A percentile compares a stretch with the other conserved stretches of the same genome.
Conservation (phyloP, 2,888 invertebrate genomes). For the Octodonta nipae region DNA sequence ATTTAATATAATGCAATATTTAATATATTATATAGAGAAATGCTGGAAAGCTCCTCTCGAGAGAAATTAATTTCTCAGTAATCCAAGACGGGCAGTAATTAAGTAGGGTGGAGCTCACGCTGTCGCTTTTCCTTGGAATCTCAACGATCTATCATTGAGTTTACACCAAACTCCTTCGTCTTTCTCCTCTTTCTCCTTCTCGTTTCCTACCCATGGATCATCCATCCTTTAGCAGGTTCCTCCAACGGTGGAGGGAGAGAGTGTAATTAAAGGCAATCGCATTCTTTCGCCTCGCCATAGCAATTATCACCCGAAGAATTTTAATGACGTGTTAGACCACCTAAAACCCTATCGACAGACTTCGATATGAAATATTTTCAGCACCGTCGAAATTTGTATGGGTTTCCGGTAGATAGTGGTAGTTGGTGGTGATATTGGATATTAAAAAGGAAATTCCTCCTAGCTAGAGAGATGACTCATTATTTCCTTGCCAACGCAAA, state of each 20-base stretch:
- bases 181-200: too few species aligned
- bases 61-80: constrained; percentile 37
- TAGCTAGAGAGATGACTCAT: too few species aligned
- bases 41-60: constrained; percentile 17
- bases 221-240: too few species aligned
- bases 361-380: constrained; percentile 2
- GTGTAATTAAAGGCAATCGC: constrained; percentile 1
- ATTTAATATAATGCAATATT: constrained; percentile 37
- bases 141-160: constrained; percentile 35
- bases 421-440: too few species aligned
- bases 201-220: too few species aligned
- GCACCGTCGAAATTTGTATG: too few species aligned
- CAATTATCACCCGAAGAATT: constrained; percentile 1
- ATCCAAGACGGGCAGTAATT: constrained; percentile 38
- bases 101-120: constrained; percentile 25
- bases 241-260: too few species aligned
- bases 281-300: constrained; percentile 1
- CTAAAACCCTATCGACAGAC: background rate
- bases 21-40: constrained; percentile 36
- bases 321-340: background rate
- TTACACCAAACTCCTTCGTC: constrained; percentile 26
- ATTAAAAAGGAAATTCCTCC: constrained; percentile 1
- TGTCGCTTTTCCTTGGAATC: constrained; percentile 24
- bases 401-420: too few species aligned
- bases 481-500: too few species aligned